These are phyloP conservation scores for Characodon lateralis DNA, from an alignment of 2,797 vertebrate genomes.

Conservation along the genomic window DNA sequence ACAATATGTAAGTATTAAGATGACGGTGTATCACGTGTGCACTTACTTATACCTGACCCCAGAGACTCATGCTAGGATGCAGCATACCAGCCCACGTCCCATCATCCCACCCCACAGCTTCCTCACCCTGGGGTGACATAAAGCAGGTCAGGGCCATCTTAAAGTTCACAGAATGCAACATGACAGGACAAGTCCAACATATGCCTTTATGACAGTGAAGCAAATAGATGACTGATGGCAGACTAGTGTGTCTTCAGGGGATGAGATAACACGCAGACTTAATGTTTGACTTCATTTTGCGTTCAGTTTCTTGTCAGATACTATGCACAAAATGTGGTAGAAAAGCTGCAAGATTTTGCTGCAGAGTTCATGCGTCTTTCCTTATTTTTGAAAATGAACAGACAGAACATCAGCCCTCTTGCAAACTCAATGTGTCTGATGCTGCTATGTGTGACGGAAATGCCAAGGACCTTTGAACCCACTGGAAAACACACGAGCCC, in stretches of 20 bases:
- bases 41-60: conserved; percentile 71
- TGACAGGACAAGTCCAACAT: conserved; percentile 78
- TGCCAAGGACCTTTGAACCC: conserved; percentile 47
- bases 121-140: conserved; percentile 63
- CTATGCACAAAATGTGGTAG: conserved; percentile 3
- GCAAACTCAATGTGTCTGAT: conserved; percentile 11
- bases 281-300: conserved; percentile 27
- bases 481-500: conserved; percentile 40
- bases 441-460: conserved; percentile 34
- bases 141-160: conserved; percentile 77
- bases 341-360: conserved; percentile 8
- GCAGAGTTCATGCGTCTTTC: conserved; percentile 1
- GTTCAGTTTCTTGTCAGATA: conserved; percentile 21
- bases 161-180: conserved; percentile 78
- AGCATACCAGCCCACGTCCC: conserved; percentile 53
- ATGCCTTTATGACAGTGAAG: conserved; percentile 76
- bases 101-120: conserved; percentile 55
- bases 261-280: conserved; percentile 33
- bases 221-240: conserved; percentile 76
- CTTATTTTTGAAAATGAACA: conserved; percentile 10
- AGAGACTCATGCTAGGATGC: conserved; percentile 59
- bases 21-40: conserved; percentile 61
- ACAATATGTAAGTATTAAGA: conserved; percentile 70
- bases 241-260: conserved; percentile 54
- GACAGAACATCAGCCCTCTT: conserved; percentile 22